phyloP scores from a whole-genome alignment of 2,797 vertebrate genomes.

The Anolis apletophallus region DNA sequence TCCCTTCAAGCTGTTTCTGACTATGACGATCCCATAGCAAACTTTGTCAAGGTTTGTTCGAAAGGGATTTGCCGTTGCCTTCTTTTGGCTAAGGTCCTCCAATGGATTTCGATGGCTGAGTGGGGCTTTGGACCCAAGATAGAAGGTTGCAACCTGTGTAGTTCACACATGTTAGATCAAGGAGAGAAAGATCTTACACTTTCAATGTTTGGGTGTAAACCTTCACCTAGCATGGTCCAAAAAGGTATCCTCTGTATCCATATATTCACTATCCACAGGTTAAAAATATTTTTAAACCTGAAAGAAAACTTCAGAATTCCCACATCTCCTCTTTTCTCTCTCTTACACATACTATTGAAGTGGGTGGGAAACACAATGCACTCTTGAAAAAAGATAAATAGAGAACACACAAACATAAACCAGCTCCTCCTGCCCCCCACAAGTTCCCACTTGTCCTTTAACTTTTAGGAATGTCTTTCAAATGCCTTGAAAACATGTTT shows the following conservation, averaged over 20 bases:
- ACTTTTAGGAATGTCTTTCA: slow-evolving; percentile 67
- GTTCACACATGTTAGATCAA: background rate
- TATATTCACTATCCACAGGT: too few species aligned
- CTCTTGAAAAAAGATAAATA: background rate
- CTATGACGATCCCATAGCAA: too few species aligned
- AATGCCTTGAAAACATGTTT: slow-evolving; percentile 61
- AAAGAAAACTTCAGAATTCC: background rate
- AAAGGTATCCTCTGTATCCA: background rate
- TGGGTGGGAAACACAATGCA: background rate
- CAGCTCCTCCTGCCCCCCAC: background rate
- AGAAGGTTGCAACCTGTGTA: background rate
- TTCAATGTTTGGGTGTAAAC: background rate
- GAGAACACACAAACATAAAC: background rate
- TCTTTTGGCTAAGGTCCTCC: too few species aligned
- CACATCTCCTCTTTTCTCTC: background rate
- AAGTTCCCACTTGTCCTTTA: slow-evolving; percentile 46
- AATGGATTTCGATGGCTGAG: too few species aligned
- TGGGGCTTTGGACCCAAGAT: too few species aligned
- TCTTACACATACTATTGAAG: background rate
- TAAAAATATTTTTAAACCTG: too few species aligned
- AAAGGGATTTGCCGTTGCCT: too few species aligned
- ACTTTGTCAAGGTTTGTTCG: too few species aligned
- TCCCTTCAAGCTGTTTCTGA: too few species aligned
- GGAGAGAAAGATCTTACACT: background rate
- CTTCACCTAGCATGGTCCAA: background rate